These are phyloP conservation scores for Myrmecobius fasciatus DNA, from an alignment of 2,113 vertebrate genomes.

Conservation along the genomic window DNA sequence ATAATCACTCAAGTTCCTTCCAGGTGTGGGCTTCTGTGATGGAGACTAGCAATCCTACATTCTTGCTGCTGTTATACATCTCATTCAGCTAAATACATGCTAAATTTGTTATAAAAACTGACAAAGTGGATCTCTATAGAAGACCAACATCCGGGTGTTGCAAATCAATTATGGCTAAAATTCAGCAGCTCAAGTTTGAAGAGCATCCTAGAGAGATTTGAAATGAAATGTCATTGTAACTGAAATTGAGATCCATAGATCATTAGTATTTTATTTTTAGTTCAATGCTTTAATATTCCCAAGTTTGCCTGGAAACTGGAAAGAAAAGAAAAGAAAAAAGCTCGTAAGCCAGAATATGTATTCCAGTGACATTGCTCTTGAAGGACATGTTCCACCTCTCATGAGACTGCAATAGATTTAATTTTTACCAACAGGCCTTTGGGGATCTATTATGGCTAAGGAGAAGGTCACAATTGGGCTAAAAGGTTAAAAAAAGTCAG, in stretches of 20 bases:
- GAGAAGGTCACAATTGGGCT: constrained; percentile 23
- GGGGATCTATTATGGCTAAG: constrained; percentile 30
- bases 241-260: constrained; percentile 22
- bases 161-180: not conserved
- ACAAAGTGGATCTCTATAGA: not conserved
- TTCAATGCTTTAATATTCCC: constrained; percentile 48
- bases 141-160: not conserved
- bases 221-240: constrained; percentile 9
- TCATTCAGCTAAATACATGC: not conserved
- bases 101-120: not conserved
- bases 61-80: not conserved
- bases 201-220: not conserved
- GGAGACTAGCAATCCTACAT: not conserved
- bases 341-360: constrained; percentile 40
- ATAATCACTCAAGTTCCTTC: not conserved
- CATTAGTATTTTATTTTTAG: constrained; percentile 34
- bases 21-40: not conserved
- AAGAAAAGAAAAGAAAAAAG: constrained; percentile 40
- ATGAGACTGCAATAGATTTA: constrained; percentile 26
- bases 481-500: constrained; percentile 35
- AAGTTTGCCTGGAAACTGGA: constrained; percentile 53
- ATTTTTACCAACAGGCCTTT: constrained; percentile 58
- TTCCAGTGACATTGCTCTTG: constrained; percentile 53
- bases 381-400: constrained; percentile 37
- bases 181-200: not conserved